Base-by-base conservation (phyloP, 1,140 invertebrate genomes). In the Drosophila sulfurigaster region DNA sequence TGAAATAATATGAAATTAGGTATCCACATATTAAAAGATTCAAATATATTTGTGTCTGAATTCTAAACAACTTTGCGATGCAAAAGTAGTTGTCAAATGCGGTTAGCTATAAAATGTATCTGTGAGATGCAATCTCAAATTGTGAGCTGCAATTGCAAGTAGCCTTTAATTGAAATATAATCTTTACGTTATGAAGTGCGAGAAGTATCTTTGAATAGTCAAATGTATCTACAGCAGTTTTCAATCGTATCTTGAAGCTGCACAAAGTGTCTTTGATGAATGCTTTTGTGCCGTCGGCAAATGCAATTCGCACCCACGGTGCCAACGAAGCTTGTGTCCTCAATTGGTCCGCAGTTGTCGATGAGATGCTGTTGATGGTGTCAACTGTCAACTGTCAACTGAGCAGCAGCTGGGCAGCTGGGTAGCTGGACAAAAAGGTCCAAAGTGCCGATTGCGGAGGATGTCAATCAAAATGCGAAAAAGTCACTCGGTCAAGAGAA, bases 381-480 rank as follows among this genome's bases (percentile, higher is more conserved):
- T 52, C 28, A 60, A 48, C n/a, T 46, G 71, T 54, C 30, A 54
- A 60, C 38, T 30, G 41, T 35, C 45, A 68, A 58, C 43, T 41
- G 64, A 25, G 20, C 20, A 25, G 64, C 64, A 35, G 49, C 59
- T 38, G n/a, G 16, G 5, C 5, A 32, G 7, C 30, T 32, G 30
- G 30, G 5, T 1, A 32, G 7, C 30, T 32, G 30, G 30, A 32
- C 5, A 32, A 32, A n/a, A 35, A 73, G 56, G 51, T 68, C 56
- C 58, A 69, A 75, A 75, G 66, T 75, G 66, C 54, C 66, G 49
- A 75, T 58, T 75, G 66, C 54, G 58, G 49, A 57, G 51, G 28
- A 54, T 79, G 81, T 86, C 82, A 86, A 86, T 86, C 82, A 86
- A 77, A 78, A 75, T 25, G 20, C 20, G 28, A 66, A 28, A 30